Percentiles rank a stretch among this genome's conserved stretches.
Evolutionary conservation across 2,113 vertebrate genomes (phyloP).

Genomic region (Anseranas semipalmata): DNA sequence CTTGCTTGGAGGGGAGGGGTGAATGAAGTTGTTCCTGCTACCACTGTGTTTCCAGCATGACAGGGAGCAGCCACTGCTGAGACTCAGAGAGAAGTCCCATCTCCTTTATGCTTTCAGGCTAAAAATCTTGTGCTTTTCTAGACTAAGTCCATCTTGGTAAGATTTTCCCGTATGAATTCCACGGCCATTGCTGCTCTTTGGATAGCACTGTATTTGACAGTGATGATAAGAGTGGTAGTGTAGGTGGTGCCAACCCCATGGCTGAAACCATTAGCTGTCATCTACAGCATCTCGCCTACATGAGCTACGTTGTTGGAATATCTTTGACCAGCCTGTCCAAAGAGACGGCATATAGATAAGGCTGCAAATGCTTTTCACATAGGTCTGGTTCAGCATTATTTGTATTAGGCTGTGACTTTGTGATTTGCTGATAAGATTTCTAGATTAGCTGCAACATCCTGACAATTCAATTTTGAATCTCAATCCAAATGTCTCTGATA

Average conservation of each 20-base stretch:
- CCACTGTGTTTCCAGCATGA: neutral
- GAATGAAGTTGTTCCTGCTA: neutral
- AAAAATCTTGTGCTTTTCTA: neutral
- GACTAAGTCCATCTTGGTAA: neutral
- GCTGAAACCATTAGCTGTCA: neutral
- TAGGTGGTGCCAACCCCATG: too few species aligned
- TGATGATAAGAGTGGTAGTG: too few species aligned
- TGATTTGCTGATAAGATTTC: neutral
- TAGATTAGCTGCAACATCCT: neutral
- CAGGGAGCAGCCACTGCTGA: neutral
- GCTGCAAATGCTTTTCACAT: neutral
- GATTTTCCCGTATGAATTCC: neutral
- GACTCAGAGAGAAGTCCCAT: neutral
- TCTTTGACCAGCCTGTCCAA: neutral
- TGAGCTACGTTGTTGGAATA: neutral
- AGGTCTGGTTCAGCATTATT: neutral
- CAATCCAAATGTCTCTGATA: neutral
- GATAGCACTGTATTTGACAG: too few species aligned
- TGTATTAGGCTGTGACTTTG: too few species aligned
- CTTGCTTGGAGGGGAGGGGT: neutral
- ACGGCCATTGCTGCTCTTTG: neutral
- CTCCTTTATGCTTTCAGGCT: neutral
- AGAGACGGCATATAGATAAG: neutral
- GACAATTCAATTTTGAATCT: neutral
- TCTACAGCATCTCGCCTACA: too few species aligned